These are phyloP conservation scores for Pimephales promelas DNA, from an alignment of 2,113 vertebrate species.

Conservation along the genomic window DNA sequence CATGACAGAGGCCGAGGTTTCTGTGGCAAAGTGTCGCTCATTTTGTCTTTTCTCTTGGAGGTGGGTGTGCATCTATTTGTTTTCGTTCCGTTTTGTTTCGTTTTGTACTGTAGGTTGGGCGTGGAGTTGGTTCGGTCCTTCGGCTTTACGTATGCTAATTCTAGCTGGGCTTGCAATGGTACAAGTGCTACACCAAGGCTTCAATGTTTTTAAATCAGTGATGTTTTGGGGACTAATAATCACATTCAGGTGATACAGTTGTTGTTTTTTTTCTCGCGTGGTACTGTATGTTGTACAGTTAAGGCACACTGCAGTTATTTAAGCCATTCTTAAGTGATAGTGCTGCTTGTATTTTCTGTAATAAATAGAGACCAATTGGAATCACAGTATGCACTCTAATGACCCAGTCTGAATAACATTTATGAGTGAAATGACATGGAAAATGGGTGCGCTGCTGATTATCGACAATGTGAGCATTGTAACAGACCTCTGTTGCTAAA, in stretches of 20 bases:
- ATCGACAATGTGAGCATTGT: slow-evolving; percentile 29
- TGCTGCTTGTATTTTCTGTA: slow-evolving; percentile 42
- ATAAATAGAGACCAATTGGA: slow-evolving; percentile 20
- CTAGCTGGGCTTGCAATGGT: slow-evolving; percentile 70
- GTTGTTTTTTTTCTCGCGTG: slow-evolving; percentile 27
- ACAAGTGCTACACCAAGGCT: slow-evolving; percentile 63
- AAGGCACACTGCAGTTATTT: slow-evolving; percentile 48
- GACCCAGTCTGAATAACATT: slow-evolving; percentile 32
- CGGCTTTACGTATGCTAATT: slow-evolving; percentile 55
- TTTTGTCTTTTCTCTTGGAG: slow-evolving; percentile 60
- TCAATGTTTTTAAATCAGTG: slow-evolving; percentile 66
- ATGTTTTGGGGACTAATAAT: slow-evolving; percentile 58
- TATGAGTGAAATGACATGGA: slow-evolving; percentile 28
- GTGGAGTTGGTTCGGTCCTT: slow-evolving; percentile 57
- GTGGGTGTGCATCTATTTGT: slow-evolving; percentile 18
- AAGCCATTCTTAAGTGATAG: slow-evolving; percentile 57
- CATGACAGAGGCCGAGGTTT: slow-evolving; percentile 74
- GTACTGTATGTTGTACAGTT: slow-evolving; percentile 57
- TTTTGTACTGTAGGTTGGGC: slow-evolving; percentile 30
- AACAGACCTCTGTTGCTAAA: slow-evolving; percentile 17
- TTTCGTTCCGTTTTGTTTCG: slow-evolving; percentile 38
- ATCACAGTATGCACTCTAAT: slow-evolving; percentile 17
- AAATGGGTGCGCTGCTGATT: slow-evolving; percentile 28
- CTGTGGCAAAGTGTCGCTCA: slow-evolving; percentile 63
- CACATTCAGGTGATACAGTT: slow-evolving; percentile 57